Base-by-base conservation (phyloP, 2,888 invertebrate species). In the Timema podura region DNA sequence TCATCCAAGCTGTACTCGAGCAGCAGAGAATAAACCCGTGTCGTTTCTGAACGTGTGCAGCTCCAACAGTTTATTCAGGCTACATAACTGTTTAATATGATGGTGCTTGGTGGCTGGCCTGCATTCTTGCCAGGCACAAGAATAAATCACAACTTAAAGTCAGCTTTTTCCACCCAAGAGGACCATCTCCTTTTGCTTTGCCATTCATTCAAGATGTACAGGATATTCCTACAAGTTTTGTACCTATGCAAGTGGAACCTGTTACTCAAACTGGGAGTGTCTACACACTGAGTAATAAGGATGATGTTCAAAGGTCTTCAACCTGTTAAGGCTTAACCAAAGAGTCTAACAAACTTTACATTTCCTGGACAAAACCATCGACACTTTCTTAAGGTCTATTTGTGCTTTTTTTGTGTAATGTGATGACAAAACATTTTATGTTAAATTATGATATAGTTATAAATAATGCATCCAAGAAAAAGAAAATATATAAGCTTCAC, bases 61-160 rank as follows among this genome's bases (percentile, higher is more conserved):
- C 16, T 54, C 54, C 9, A 54, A 54, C 54, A 54, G 54, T 54
- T 1, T 15, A 5, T 7, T 54, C 54, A 54, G 54, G 54, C 54
- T 54, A 54, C 54, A 54, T 13, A 54, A 54, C 54, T 54, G 54
- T 13, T 54, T 13, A 54, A 16, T 54, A 54, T 7, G 6, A 54
- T 54, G 54, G 10, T 54, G 54, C 54, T 15, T 7, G 54, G 54
- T 10, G 54, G 54, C 10, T 54, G 54, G 54, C 54, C 54, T 54
- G 54, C 16, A 54, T 54, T 16, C 54, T 54, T 13, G 13, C 54
- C 54, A 54, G 54, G 16, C 54, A 54, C 54, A 11, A 54, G 9
- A 11, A 16, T 6, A 3, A 54, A 54, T 16, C n/a, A 54, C 54
- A 54, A 54, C 54, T 11, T 54, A 54, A n/a, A n/a, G 54, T 54